Evolutionary conservation across 2,113 vertebrate species (phyloP), one percentile per base, ranked within the genome.

Genomic region (Phrynocephalus versicolor): DNA sequence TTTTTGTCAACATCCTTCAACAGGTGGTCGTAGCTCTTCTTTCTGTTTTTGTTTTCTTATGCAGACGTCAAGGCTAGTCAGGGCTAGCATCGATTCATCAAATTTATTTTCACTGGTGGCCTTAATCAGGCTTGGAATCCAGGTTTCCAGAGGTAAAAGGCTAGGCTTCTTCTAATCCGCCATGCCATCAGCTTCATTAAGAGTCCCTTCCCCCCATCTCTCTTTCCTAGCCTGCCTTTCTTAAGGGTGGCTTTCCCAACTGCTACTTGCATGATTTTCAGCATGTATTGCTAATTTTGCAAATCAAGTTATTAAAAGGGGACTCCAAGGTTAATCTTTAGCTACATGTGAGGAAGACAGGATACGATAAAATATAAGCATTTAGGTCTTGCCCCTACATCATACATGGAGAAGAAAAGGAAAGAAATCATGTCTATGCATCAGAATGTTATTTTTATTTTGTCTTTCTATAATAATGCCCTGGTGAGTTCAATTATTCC

Each of bases 111-210:
- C 18, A 71, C 27, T 25, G 37, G 55, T 57, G n/a, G 83, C 86
- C 83, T 65, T 81, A 45, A 90, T 85, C 19, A 82, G 58, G 79
- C 14, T 90, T 90, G 79, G 30, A 37, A 88, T 83, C 9, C 23
- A 83, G 23, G 51, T 89, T 21, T 88, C 76, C 76, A 75, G 58
- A 78, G n/a, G 39, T 35, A 81, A 88, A 80, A 91, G 77, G 33
- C 12, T 37, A 71, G 69, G n/a, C 75, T 33, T 5, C 27, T 33
- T 79, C 21, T 84, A 64, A 70, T 41, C 69, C 60, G 57, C 16
- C 58, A 19, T 60, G 84, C 30, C 74, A 16, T 69, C 57, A n/a
- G 35, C 41, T 37, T 75, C 33, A 3, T 84, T 51, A 90, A n/a
- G 67, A 65, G 25, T 25, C 12, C 15, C 83, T 3, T 64, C 57